Evolutionary conservation across 2,888 invertebrate genomes (phyloP), one percentile per base, ranked within the genome.

Genomic region (Dendrolimus pini): DNA sequence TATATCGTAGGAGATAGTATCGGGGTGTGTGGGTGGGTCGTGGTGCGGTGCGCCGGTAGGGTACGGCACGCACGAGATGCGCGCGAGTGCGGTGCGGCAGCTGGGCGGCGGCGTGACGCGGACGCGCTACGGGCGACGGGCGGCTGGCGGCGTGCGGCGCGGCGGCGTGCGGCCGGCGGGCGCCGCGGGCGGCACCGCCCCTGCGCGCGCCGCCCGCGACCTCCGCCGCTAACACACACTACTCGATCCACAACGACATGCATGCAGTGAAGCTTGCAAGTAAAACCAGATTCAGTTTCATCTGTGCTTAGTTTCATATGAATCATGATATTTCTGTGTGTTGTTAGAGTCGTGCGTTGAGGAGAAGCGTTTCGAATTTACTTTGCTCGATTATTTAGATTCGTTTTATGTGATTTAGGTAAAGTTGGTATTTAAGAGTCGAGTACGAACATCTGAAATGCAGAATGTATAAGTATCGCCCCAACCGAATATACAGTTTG

Each of bases 311-410:
- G 89, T 89, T 88, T 89, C 79, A 84, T 88, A 89, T 89, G 89
- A 88, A 81, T 88, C 74, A 88, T 89, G 89, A 88, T 87, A 80
- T 77, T 83, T 80, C 81, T 89, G 89, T 90, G 89, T 90, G 83
- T 88, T 90, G 89, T 90, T 70, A 87, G 89, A 89, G 89, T 90
- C 89, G 89, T 90, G 89, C 89, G 87, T 90, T 89, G 89, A 88
- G 87, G 89, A 89, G 89, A 89, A 89, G 89, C 89, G 89, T 90
- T 89, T 89, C 89, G 89, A 90, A 90, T 90, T 90, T 90, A 90
- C 89, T 85, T 87, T 84, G 84, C 81, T 85, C 81, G 84, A 78
- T 83, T 71, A 77, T 76, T 75, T 71, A 74, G 72, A 80, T 74
- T 77, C 75, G 83, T 80, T 81, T 75, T 68, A 85, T 88, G 89